Evolutionary conservation across 1,140 invertebrate species (phyloP).

Genomic region (Saccostrea glomerata): DNA sequence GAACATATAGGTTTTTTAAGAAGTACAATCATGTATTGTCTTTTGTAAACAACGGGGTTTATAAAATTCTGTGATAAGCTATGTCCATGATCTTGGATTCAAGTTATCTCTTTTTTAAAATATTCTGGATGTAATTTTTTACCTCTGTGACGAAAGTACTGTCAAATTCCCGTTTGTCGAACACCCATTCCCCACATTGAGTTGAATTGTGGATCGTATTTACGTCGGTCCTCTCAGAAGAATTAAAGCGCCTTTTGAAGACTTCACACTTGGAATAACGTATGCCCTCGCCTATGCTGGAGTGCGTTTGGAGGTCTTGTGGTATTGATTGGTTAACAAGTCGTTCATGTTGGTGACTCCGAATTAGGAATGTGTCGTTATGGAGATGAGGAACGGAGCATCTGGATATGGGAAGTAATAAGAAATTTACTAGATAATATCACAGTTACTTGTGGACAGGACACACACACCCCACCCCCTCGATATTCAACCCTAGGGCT

Average conservation of each 20-base stretch:
- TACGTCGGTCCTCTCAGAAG: neutral
- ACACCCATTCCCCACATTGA: slow-evolving; percentile 56
- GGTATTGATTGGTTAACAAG: slow-evolving; percentile 42
- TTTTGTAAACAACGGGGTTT: too few relatives aligned
- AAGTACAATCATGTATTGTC: too few relatives aligned
- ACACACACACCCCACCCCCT: too few relatives aligned
- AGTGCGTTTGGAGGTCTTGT: neutral
- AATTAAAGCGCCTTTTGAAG: neutral
- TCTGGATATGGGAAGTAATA: neutral
- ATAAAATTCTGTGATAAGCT: too few relatives aligned
- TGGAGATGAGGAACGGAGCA: slow-evolving; percentile 35
- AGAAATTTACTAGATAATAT: neutral
- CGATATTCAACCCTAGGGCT: too few relatives aligned
- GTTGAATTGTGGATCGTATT: neutral
- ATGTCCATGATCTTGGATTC: too few relatives aligned
- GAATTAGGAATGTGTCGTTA: slow-evolving; percentile 47
- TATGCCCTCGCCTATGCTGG: slow-evolving; percentile 84
- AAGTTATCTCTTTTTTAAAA: too few relatives aligned
- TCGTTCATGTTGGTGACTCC: neutral
- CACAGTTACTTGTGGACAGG: too few relatives aligned
- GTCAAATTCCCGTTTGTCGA: slow-evolving; percentile 49
- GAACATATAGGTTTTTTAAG: too few relatives aligned
- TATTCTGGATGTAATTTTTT: too few relatives aligned
- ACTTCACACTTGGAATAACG: slow-evolving; percentile 27
- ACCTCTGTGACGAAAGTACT: slow-evolving; percentile 50